Evolutionary conservation across 2,113 vertebrate species (phyloP).

Genomic region (Charina bottae): DNA sequence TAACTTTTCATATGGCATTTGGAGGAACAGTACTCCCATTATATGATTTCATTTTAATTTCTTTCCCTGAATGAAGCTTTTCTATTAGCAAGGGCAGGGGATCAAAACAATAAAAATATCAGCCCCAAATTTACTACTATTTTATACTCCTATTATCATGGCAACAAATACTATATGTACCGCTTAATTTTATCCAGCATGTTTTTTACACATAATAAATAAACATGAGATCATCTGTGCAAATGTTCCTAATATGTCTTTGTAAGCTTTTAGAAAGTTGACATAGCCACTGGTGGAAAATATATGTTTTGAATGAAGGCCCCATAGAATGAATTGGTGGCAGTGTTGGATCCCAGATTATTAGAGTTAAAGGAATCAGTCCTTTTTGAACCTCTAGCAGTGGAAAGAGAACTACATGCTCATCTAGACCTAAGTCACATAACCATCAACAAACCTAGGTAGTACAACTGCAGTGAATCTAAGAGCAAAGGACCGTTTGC

Average conservation of each 20-base stretch:
- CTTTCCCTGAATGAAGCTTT: conserved; percentile 35
- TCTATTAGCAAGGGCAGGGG: neutral
- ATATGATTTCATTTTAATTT: conserved; percentile 4
- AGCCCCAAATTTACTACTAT: neutral
- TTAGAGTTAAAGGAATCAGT: neutral
- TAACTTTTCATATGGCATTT: conserved; percentile 40
- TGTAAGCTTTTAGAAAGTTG: neutral
- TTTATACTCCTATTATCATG: neutral
- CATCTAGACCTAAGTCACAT: neutral
- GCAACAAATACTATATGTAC: neutral
- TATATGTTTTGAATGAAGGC: neutral
- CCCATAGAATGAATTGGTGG: neutral
- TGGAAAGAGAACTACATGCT: neutral
- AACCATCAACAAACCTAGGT: neutral
- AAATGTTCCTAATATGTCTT: neutral
- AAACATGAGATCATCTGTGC: neutral
- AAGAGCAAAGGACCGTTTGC: too few species aligned
- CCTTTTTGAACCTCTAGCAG: neutral
- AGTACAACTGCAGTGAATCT: neutral
- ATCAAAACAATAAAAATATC: conserved; percentile 18
- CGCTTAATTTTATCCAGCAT: neutral
- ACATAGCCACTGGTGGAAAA: neutral
- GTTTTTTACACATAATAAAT: neutral
- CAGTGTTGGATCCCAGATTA: neutral
- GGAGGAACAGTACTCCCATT: conserved; percentile 14